phyloP scores from a whole-genome alignment of 2,113 vertebrate species.

The Melanocharis versteri region DNA sequence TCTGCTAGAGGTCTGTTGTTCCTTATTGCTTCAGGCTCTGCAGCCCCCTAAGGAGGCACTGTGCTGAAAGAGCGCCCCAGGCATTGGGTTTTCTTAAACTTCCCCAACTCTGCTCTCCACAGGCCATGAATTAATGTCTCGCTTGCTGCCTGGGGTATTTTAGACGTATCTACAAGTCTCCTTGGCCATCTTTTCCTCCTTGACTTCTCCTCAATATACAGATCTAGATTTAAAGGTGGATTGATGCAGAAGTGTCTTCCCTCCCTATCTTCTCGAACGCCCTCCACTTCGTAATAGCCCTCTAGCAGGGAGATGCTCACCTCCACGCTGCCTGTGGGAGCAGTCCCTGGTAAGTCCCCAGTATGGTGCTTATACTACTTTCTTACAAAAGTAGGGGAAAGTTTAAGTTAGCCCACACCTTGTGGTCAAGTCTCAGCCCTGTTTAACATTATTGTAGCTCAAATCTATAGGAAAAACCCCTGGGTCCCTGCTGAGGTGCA shows the following conservation, averaged over 20 bases:
- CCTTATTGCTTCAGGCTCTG: background rate
- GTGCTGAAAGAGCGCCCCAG: background rate
- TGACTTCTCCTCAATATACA: background rate
- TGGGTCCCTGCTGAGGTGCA: background rate
- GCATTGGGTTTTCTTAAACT: background rate
- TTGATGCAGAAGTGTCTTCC: background rate
- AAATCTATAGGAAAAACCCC: background rate
- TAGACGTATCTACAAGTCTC: accelerated
- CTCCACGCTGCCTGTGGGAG: background rate
- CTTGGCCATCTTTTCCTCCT: background rate
- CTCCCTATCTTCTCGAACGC: background rate
- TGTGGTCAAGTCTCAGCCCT: background rate
- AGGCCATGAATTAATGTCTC: background rate
- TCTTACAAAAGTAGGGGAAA: background rate
- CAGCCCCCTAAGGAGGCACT: background rate
- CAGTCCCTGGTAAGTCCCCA: background rate
- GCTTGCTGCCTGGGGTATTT: background rate
- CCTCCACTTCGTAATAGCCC: background rate
- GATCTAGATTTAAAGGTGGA: background rate
- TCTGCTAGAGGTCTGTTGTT: background rate
- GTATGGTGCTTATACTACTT: background rate
- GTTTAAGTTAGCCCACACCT: background rate
- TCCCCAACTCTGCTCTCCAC: background rate
- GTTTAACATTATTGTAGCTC: background rate
- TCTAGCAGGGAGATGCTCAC: background rate